Conservation (phyloP, 2,113 vertebrate species). For the Orthonyx spaldingii region DNA sequence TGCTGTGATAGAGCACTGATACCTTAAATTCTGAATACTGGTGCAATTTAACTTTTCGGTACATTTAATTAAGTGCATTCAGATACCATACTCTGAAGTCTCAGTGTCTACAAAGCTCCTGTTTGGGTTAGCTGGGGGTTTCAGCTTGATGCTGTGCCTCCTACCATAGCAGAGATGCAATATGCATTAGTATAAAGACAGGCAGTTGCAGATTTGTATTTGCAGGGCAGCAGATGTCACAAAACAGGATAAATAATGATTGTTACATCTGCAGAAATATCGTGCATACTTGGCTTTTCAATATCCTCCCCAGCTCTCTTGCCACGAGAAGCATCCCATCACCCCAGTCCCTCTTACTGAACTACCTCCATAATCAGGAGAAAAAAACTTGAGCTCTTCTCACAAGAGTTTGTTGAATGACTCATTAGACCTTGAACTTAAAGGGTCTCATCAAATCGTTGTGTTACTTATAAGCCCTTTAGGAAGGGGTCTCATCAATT, state of each 20-base stretch:
- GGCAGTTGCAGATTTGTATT: background rate
- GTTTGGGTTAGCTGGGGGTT: background rate
- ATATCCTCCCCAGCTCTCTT: background rate
- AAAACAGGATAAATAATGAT: background rate
- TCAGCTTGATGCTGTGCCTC: background rate
- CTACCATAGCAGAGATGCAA: too few relatives aligned
- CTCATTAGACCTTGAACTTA: background rate
- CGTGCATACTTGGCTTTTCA: background rate
- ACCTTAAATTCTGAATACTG: background rate
- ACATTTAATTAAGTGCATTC: fast-evolving
- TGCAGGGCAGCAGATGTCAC: background rate
- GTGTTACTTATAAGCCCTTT: background rate
- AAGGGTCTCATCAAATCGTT: background rate
- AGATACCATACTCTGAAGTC: background rate
- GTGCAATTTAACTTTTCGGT: background rate
- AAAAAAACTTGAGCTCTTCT: background rate
- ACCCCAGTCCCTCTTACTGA: background rate
- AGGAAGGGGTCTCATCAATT: background rate
- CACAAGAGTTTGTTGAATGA: background rate
- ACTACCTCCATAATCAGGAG: background rate
- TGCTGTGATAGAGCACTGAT: background rate
- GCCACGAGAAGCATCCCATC: background rate
- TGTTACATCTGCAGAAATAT: background rate
- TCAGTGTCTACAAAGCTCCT: background rate
- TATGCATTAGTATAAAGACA: background rate